Evolutionary conservation across 2,888 invertebrate genomes (phyloP).

Genomic region (Prosopocoilus inquinatus): DNA sequence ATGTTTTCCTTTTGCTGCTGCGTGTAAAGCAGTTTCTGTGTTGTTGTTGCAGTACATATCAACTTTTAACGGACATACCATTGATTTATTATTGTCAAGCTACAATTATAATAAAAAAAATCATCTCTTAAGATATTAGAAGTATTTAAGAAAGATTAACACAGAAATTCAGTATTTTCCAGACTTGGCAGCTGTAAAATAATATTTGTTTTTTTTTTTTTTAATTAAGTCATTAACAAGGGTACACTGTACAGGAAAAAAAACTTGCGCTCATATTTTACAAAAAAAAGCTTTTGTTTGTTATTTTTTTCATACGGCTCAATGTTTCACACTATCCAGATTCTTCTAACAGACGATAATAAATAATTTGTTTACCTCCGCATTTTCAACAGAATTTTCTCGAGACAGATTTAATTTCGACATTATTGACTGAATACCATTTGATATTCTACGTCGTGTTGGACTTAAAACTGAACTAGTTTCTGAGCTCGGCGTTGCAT

Average conservation of each 20-base stretch:
- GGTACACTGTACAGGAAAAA: too few species aligned
- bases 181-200: too few species aligned
- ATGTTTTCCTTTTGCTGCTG: conserved; percentile 75
- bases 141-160: neutral
- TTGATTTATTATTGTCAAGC: conserved; percentile 45
- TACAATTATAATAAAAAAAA: conserved; percentile 17
- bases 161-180: too few species aligned
- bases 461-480: conserved; percentile 51
- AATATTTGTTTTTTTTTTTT: too few species aligned
- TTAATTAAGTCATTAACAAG: too few species aligned
- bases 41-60: conserved; percentile 74
- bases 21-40: conserved; percentile 80
- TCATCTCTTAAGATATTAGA: neutral
- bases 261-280: too few species aligned
- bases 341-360: too few species aligned
- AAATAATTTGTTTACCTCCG: conserved; percentile 35
- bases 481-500: conserved; percentile 42
- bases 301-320: too few species aligned
- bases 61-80: conserved; percentile 68
- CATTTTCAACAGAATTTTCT: conserved; percentile 48
- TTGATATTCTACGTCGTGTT: conserved; percentile 73
- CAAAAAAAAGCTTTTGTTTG: too few species aligned
- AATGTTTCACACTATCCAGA: too few species aligned
- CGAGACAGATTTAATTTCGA: conserved; percentile 71
- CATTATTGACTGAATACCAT: conserved; percentile 86